These are phyloP conservation scores for Eupithecia subumbrata DNA, from an alignment of 2,888 invertebrate species.

Conservation along the genomic window DNA sequence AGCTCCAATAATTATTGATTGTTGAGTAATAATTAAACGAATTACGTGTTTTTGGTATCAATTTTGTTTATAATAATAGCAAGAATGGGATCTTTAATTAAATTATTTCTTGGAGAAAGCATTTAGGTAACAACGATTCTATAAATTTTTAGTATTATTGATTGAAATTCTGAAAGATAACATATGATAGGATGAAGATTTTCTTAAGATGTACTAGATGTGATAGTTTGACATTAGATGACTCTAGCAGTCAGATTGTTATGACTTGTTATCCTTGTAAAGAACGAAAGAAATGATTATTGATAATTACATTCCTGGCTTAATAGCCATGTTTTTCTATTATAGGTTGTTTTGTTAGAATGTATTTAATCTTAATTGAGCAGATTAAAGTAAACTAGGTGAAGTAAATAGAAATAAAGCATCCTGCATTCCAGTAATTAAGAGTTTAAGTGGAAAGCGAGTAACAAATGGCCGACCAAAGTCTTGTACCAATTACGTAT, in stretches of 20 bases:
- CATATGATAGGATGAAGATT: too few relatives aligned
- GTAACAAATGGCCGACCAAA: conserved; percentile 48
- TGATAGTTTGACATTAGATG: too few relatives aligned
- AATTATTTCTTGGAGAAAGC: conserved; percentile 4
- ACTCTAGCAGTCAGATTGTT: too few relatives aligned
- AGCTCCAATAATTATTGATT: conserved; percentile 54
- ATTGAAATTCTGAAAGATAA: not conserved
- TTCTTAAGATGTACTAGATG: too few relatives aligned
- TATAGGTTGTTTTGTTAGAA: too few relatives aligned
- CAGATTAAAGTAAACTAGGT: conserved; percentile 23
- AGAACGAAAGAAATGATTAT: too few relatives aligned
- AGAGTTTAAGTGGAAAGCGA: conserved; percentile 46
- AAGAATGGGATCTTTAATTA: conserved; percentile 9
- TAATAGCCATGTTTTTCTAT: too few relatives aligned
- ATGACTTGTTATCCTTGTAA: too few relatives aligned
- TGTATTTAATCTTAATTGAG: conserved; percentile 12
- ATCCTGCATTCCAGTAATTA: conserved; percentile 39
- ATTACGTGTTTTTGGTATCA: conserved; percentile 34
- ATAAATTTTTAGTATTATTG: not conserved
- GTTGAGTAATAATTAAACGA: conserved; percentile 51
- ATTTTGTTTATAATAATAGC: conserved; percentile 26
- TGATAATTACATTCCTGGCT: too few relatives aligned
- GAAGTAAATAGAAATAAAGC: conserved; percentile 27
- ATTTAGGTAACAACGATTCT: not conserved
- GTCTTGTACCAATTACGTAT: conserved; percentile 49